Evolutionary conservation across 2,888 invertebrate species (phyloP).

Genomic region (Caenorhabditis sp.): DNA sequence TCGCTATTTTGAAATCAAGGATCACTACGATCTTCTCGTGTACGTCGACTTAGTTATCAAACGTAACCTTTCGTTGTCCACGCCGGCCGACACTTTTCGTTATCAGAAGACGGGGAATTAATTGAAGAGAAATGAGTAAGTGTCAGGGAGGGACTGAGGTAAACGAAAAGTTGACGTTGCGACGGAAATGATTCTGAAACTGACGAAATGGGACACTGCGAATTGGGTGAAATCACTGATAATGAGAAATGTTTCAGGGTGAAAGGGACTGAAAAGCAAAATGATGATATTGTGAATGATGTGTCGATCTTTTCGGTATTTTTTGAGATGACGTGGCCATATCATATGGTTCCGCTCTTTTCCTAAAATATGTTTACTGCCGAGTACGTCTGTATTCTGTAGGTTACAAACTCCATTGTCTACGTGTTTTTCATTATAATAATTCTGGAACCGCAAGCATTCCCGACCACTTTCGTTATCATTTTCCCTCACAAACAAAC

Average conservation of each 20-base stretch:
- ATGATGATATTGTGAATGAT: background rate
- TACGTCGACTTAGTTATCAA: background rate
- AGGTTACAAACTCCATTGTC: background rate
- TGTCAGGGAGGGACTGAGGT: background rate
- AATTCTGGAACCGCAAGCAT: background rate
- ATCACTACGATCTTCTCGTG: too few species aligned
- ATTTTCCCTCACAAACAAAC: background rate
- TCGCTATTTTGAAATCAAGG: too few species aligned
- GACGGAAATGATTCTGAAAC: conserved; percentile 39
- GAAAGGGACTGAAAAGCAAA: background rate
- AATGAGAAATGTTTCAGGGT: too few species aligned
- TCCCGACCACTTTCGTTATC: conserved; percentile 18
- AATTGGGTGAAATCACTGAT: conserved; percentile 28
- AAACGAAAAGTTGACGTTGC: conserved; percentile 20
- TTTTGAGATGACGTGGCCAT: too few species aligned
- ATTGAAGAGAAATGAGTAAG: conserved; percentile 14
- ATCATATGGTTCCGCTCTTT: too few species aligned
- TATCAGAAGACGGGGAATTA: background rate
- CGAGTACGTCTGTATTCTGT: conserved; percentile 1
- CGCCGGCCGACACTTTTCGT: background rate
- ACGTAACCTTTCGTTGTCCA: too few species aligned
- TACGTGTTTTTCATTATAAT: background rate
- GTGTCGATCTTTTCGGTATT: too few species aligned
- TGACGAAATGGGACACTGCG: conserved; percentile 14
- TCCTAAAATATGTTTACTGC: too few species aligned